phyloP scores from a whole-genome alignment of 2,797 vertebrate species.

The Alfaro cultratus region DNA sequence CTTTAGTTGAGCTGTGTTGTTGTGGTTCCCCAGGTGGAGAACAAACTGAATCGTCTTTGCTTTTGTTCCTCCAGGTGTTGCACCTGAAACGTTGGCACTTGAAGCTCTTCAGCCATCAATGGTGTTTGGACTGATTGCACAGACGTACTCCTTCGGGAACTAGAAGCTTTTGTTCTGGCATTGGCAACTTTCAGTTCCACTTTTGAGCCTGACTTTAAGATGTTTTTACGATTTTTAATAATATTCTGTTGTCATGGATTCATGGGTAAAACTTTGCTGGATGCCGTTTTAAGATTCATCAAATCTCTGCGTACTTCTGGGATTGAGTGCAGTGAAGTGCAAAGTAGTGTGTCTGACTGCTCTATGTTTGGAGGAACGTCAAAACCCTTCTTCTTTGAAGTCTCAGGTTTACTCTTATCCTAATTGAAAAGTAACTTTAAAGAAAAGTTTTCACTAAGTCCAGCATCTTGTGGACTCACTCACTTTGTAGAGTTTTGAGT shows the following conservation, averaged over 20 bases:
- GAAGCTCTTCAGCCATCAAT: neutral
- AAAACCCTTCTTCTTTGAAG: neutral
- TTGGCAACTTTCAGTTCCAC: neutral
- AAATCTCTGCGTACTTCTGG: neutral
- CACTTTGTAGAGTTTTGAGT: neutral
- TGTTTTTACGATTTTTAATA: neutral
- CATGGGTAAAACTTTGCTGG: neutral
- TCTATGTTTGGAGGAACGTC: neutral
- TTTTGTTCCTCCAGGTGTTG: conserved; percentile 1
- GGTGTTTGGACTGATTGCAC: neutral
- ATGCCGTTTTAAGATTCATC: neutral
- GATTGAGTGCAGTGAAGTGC: neutral
- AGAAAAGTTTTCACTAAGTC: neutral
- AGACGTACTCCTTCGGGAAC: neutral
- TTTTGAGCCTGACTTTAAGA: neutral
- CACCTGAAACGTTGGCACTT: neutral
- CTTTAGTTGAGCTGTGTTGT: neutral
- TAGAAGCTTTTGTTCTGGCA: neutral
- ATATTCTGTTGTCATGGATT: neutral
- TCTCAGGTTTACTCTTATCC: neutral
- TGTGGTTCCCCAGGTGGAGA: conserved; percentile 2
- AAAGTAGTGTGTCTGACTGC: neutral
- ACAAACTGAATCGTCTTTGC: neutral
- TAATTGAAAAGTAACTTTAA: neutral
- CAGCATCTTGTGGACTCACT: neutral